Base-by-base conservation (phyloP, 2,797 vertebrate species). In the Danio albolineatus region DNA sequence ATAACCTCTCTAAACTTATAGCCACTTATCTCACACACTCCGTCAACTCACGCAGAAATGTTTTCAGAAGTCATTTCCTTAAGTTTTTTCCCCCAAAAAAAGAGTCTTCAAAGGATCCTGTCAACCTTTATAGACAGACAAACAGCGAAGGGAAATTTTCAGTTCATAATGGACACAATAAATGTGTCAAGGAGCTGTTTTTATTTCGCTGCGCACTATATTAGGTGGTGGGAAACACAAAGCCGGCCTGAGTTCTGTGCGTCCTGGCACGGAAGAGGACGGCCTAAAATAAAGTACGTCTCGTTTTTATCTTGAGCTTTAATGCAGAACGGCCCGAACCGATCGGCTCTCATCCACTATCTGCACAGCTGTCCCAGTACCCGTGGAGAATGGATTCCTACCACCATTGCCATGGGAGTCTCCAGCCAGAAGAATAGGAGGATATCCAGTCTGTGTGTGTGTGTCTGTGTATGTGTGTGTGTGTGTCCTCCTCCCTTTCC, bases 311-410 rank as follows among this genome's bases (percentile, higher is more conserved):
- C 91, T 91, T 73, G 28, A 77, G 86, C 89, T 73, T 86, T 90
- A 91, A 72, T 85, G 87, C 88, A 89, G 89, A 88, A 88, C 87
- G 88, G 88, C 88, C 89, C 89, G 86, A 89, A 91, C 87, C 87
- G 80, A 90, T 91, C 89, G 87, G 51, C 88, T 89, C 90, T 90
- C 88, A 89, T 92, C 92, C 89, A 89, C 56, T 90, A 92, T 93
- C 91, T 84, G 91, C 92, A 91, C 93, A 94, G 92, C 94, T 93
- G 92, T 92, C 92, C 90, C 90, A 91, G 91, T 88, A 89, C 92
- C 92, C 91, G 88, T 93, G 93, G 92, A 94, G 92, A 94, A 95
- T 94, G 91, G 91, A 94, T 93, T 95, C 91, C 89, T 92, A 76
- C 87, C 86, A 91, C 90, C 90, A 89, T 89, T 91, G 93, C 91